Conservation (phyloP, 2,888 invertebrate genomes). For the Athripsodes cinereus region DNA sequence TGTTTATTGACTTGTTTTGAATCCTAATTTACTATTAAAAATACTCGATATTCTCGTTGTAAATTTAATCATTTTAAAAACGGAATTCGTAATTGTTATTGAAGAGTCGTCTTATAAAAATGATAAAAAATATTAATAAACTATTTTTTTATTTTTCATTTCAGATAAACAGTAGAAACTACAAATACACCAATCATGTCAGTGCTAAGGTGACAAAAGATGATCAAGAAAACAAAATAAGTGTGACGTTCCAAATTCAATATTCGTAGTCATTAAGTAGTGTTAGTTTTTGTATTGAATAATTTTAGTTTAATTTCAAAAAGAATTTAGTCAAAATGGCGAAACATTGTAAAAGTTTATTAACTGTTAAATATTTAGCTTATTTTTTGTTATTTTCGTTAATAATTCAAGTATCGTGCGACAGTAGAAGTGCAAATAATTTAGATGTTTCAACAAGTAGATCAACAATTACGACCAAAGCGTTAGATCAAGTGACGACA, state of each 20-base stretch:
- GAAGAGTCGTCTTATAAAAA: too few relatives aligned
- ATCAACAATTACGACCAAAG: constrained; percentile 4
- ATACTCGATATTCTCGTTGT: too few relatives aligned
- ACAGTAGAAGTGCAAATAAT: not conserved
- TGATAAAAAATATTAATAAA: too few relatives aligned
- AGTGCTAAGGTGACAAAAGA: not conserved
- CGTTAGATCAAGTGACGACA: not conserved
- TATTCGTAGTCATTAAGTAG: not conserved
- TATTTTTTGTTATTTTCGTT: not conserved
- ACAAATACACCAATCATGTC: not conserved
- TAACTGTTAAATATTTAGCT: not conserved
- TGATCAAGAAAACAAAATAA: too few relatives aligned
- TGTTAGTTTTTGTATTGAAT: not conserved
- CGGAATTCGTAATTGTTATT: too few relatives aligned
- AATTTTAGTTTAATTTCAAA: not conserved
- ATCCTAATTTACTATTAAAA: too few relatives aligned
- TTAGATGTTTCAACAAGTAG: not conserved
- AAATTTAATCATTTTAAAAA: too few relatives aligned
- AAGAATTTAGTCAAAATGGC: not conserved
- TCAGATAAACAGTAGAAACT: not conserved
- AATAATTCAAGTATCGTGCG: not conserved
- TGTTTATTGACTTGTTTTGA: too few relatives aligned
- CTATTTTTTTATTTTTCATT: not conserved
- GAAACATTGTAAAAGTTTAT: not conserved
- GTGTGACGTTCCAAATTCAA: too few relatives aligned